Evolutionary conservation across 2,797 vertebrate species (phyloP), one percentile per base, ranked within the genome.

Genomic region (Natrix natrix): DNA sequence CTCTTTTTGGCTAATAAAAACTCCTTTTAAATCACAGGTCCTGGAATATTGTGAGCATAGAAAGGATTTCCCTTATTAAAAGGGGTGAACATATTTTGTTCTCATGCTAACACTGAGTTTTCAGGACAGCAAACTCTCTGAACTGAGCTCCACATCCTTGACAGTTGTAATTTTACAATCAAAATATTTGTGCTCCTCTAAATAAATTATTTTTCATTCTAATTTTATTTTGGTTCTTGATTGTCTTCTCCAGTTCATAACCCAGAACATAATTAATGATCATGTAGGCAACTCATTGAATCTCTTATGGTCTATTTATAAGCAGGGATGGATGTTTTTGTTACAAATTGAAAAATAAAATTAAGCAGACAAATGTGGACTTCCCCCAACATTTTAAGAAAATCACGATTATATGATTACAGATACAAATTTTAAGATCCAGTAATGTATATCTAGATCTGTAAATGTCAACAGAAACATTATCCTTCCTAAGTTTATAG

Each of bases 351-450:
- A 28, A 56, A 17, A 83, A 86, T 90, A 28, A 32, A 43, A 83
- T 56, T 56, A 94, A 91, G 1, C 86, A 92, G 56, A 22, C n/a
- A 94, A 20, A 28, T 90, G 86, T 52, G 83, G 89, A 61, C 78
- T 95, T 94, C 92, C 3, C 28, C 10, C 61, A 92, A 57, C 52
- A 69, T 20, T 93, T 14, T 78, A 22, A 95, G 93, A 92, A 13
- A 26, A 55, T 43, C 1, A 83, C 10, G 4, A 88, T 54, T 66
- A 3, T 69, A 69, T 4, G 1, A 94, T 20, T 88, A 93, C 37
- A 0, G 3, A 89, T 92, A 54, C 94, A 89, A 74, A 10, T 1
- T 94, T 94, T 91, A 48, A 83, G 24, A n/a, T 48, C 32, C n/a
- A 60, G 11, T 61, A 59, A 55, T 86, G 54, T 93, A n/a, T 91